Evolutionary conservation across 2,113 vertebrate genomes (phyloP), one percentile per base, ranked within the genome.

Genomic region (Burhinus oedicnemus): DNA sequence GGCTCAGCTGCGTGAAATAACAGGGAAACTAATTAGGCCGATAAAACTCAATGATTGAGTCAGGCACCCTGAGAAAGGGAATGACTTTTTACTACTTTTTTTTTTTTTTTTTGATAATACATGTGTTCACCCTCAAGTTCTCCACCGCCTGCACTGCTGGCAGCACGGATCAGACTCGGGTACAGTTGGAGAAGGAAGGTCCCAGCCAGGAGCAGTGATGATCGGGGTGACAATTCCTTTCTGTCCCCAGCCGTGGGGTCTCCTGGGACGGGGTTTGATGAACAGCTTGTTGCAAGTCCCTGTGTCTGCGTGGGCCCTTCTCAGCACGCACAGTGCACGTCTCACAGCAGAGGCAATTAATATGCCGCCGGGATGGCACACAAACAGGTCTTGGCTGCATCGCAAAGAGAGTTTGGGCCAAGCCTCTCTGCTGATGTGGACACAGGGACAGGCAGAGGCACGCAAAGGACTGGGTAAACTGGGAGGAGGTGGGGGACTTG

Each of bases 21-120:
- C 65, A 94, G 66, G 49, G 80, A 96, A 93, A 75, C 69, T 93
- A 96, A 95, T 94, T 93, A 93, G 83, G 55, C 62, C 12, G 71
- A 93, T 96, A 96, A 96, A 96, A 52, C 82, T 79, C 76, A 15
- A 18, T 47, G 79, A 60, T 51, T 84, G 79, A 81, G 80, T 57
- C 81, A 60, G 78, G 75, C 70, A 83, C 44, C 65, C 65, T 2
- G 6, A 92, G 82, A 91, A 95, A 93, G 70, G 40, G 82, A 90
- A 60, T 55, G 64, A 27, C 45, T 95, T 93, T 78, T 70, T 66
- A 45, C 25, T 76, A 15, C 62, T 86, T 32, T 42, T 86, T n/a
- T 74, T 64, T 42, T 54, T n/a, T 66, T 32, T 42, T 72, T 27
- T 36, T 47, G 21, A 58, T 75, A 75, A 52, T 58, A 44, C 18